Evolutionary conservation across 2,888 invertebrate genomes (phyloP), one percentile per base, ranked within the genome.

Genomic region (Odontomyia ornata): DNA sequence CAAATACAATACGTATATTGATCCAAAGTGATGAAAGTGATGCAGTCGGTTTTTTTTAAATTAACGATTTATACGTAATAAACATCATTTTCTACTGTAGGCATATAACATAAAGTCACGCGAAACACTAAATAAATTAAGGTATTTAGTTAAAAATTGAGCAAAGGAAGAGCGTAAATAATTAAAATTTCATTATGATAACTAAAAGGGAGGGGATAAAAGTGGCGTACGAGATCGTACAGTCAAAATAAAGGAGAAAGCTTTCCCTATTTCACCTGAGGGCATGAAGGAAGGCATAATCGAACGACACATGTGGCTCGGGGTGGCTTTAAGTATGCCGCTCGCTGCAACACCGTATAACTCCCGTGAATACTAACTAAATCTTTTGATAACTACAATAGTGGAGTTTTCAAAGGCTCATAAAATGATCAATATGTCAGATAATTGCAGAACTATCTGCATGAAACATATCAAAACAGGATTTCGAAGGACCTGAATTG

Each of bases 211-310:
- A 0, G 91, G 89, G 5, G 91, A 88, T 0, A 90, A 82, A 60
- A 93, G 84, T 0, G 91, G 91, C 15, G 90, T 88, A 15, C 90
- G 80, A 23, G 91, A 90, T 86, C 93, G 93, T 75, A 92, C 83
- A 0, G 91, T 89, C 2, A 91, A 89, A 80, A 91, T 90, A 75
- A 93, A 84, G 0, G 93, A 90, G 82, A 92, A 93, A 18, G 93
- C 89, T 87, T 92, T 92, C 4, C 91, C 86, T 64, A 86, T 84
- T 83, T 87, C 86, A 30, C 81, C 81, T 11, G 82, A 79, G 4
- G 86, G 86, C 1, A 85, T 83, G 9, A 86, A 83, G 77, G 84
- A 83, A 0, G 87, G 84, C n/a, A 87, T 77, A 60, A 87, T 84
- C 1, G 87, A 84, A 0, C 87, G 83, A 21, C 85, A 84, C 87